These are phyloP conservation scores for Cyrtodaria siliqua DNA, from an alignment of 2,888 invertebrate species.

Conservation along the genomic window DNA sequence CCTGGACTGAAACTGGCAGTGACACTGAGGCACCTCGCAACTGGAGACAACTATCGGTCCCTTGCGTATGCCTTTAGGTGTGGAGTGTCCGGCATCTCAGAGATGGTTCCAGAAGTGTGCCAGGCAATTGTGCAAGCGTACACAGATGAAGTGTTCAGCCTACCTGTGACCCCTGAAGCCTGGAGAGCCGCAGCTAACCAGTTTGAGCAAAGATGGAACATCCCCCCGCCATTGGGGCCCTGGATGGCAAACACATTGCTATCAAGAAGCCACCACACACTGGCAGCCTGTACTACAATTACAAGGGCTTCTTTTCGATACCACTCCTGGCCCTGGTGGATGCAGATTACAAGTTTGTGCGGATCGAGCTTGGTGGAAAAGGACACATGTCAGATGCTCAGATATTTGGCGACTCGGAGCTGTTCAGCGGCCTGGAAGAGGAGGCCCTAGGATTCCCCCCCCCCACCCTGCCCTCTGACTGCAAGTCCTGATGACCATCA, in stretches of 20 bases:
- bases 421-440: constrained; percentile 25
- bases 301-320: constrained; percentile 35
- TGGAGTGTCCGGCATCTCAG: constrained; percentile 22
- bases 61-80: constrained; percentile 48
- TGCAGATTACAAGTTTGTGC: constrained; percentile 31
- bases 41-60: constrained; percentile 49
- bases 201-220: constrained; percentile 52
- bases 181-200: constrained; percentile 39
- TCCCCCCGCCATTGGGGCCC: constrained; percentile 46
- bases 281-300: too few relatives aligned
- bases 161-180: constrained; percentile 33
- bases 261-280: constrained; percentile 42
- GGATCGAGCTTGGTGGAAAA: constrained; percentile 41
- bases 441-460: constrained; percentile 9
- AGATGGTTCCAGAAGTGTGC: constrained; percentile 17
- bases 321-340: constrained; percentile 21
- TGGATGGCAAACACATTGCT: constrained; percentile 57
- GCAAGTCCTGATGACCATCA: constrained; percentile 16
- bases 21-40: constrained; percentile 58
- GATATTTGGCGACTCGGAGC: constrained; percentile 24
- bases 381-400: constrained; percentile 34
- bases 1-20: constrained; percentile 41
- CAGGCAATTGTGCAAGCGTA: constrained; percentile 30
- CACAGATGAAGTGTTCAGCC: constrained; percentile 36
- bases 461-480: constrained; percentile 32